These are phyloP conservation scores for Euproctis similis DNA, from an alignment of 2,888 invertebrate genomes.

Conservation along the genomic window DNA sequence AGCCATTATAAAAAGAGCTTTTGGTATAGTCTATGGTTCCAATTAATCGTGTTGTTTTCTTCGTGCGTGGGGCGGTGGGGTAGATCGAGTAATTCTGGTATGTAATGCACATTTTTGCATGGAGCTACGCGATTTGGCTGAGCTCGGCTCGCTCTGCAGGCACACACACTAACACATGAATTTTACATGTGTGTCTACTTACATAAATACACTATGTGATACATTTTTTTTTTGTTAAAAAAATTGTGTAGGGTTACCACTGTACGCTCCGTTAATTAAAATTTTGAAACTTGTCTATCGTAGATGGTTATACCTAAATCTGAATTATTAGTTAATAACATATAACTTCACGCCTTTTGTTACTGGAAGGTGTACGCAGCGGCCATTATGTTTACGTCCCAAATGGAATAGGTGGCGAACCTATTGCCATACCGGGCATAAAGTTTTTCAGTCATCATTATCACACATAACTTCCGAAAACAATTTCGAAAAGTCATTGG, in stretches of 20 bases:
- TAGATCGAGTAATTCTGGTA: constrained; percentile 50
- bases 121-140: constrained; percentile 57
- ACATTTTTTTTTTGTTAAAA: constrained; percentile 21
- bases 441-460: too few relatives aligned
- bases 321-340: too few relatives aligned
- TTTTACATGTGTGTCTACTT: constrained; percentile 8
- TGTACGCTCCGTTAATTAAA: too few relatives aligned
- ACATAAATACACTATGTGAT: constrained; percentile 13
- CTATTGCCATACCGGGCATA: too few relatives aligned
- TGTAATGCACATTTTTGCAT: constrained; percentile 68
- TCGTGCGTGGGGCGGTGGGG: constrained; percentile 33
- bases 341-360: too few relatives aligned
- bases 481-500: too few relatives aligned
- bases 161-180: constrained; percentile 29
- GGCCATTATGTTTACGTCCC: too few relatives aligned
- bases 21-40: constrained; percentile 33
- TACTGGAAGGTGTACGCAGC: too few relatives aligned
- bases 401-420: too few relatives aligned
- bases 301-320: too few relatives aligned
- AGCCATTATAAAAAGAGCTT: constrained; percentile 49
- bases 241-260: constrained; percentile 13
- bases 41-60: constrained; percentile 41
- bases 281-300: too few relatives aligned
- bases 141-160: constrained; percentile 57
- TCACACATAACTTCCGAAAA: too few relatives aligned